Percentiles rank a stretch among this genome's conserved stretches.
phyloP scores from a whole-genome alignment of 2,888 invertebrate genomes.

The Ornithoptera alexandrae region DNA sequence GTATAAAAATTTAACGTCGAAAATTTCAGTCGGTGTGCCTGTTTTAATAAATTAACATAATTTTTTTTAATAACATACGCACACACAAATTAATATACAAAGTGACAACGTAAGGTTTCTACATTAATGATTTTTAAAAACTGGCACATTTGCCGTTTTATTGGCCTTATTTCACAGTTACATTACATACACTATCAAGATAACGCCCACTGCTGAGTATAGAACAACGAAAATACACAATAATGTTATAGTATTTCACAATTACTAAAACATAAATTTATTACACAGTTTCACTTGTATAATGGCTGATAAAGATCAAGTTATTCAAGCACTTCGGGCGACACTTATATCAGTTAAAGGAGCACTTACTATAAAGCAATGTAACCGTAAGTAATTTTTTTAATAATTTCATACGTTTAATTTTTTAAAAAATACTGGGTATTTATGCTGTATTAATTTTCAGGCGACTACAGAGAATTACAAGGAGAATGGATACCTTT shows the following conservation, averaged over 20 bases:
- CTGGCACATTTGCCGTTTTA: too few relatives aligned
- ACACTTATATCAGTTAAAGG: constrained; percentile 76
- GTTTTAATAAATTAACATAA: too few relatives aligned
- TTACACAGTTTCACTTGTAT: constrained; percentile 27
- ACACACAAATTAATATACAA: too few relatives aligned
- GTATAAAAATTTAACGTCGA: too few relatives aligned
- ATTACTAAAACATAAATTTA: background rate
- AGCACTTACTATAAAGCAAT: constrained; percentile 70
- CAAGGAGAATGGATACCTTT: constrained; percentile 84
- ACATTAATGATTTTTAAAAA: too few relatives aligned
- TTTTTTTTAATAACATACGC: too few relatives aligned
- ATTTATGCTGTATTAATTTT: constrained; percentile 21
- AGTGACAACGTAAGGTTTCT: too few relatives aligned
- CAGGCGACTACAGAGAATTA: constrained; percentile 82
- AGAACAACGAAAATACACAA: too few relatives aligned
- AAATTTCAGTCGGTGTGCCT: too few relatives aligned
- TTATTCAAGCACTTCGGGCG: constrained; percentile 70
- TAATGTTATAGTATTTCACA: background rate
- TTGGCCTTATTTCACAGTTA: background rate
- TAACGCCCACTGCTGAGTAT: too few relatives aligned
- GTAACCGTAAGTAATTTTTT: constrained; percentile 71
- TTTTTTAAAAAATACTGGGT: background rate
- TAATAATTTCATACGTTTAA: background rate
- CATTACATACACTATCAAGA: too few relatives aligned
- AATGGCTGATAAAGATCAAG: constrained; percentile 73